Conservation (phyloP, 1,140 invertebrate species). For the Macrotrachela quadricornifera region DNA sequence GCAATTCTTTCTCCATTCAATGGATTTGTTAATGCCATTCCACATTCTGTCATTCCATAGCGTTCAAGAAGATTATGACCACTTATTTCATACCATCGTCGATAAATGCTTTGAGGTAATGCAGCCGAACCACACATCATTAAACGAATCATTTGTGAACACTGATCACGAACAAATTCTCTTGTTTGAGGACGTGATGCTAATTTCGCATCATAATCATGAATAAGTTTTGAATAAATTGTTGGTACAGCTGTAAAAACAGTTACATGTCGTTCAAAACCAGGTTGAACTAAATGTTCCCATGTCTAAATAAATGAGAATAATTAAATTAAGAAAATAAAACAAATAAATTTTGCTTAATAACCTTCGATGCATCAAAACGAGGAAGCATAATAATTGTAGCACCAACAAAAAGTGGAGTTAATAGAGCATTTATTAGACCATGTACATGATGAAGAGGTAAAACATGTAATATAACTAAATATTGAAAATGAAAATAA, state of each 20-base stretch:
- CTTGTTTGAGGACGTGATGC: neutral
- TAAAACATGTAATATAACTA: slow-evolving; percentile 48
- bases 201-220: slow-evolving; percentile 45
- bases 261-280: slow-evolving; percentile 40
- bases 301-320: slow-evolving; percentile 10
- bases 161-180: slow-evolving; percentile 23
- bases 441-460: slow-evolving; percentile 71
- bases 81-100: slow-evolving; percentile 57
- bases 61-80: slow-evolving; percentile 59
- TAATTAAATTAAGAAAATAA: no score
- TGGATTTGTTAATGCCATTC: slow-evolving; percentile 61
- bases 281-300: slow-evolving; percentile 17
- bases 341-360: no score
- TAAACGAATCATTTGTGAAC: slow-evolving; percentile 28
- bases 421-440: slow-evolving; percentile 56
- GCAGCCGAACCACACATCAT: slow-evolving; percentile 64
- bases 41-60: slow-evolving; percentile 75
- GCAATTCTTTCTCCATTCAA: slow-evolving; percentile 41
- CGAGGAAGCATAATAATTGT: slow-evolving; percentile 43
- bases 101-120: slow-evolving; percentile 49
- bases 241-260: slow-evolving; percentile 73
- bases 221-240: slow-evolving; percentile 57
- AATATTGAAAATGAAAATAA: no score
- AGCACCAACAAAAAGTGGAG: slow-evolving; percentile 46
- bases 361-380: slow-evolving; percentile 36